Base-by-base conservation (phyloP, 2,797 vertebrate genomes). In the Columba guinea region DNA sequence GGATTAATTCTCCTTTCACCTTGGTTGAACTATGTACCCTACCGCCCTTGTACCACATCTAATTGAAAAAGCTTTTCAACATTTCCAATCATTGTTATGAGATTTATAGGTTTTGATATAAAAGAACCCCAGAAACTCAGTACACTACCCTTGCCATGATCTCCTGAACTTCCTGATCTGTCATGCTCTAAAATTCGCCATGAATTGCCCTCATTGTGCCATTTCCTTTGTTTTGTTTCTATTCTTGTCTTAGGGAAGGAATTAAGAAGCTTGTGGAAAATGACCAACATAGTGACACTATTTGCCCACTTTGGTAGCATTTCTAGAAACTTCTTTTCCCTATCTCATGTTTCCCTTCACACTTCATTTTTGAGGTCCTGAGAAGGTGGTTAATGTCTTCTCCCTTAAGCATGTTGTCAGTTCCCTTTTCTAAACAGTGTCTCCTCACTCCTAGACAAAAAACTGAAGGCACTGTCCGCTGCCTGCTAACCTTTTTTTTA, bases 141-240 rank as follows among this genome's bases (percentile, higher is more conserved):
- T 44, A 30, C n/a, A 65, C 69, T 71, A 32, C 48, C 69, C 19
- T 92, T 75, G 52, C 65, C 60, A 52, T 62, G 76, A 52, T 95
- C 74, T 92, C 76, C 73, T 86, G 64, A 59, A 86, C 92, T 94
- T 96, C 89, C 94, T 76, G 22, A 65, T 44, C 90, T 95, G 79
- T 73, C 52, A 59, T 24, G 26, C 48, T 48, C 48, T 59, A 37
- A 75, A 78, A 48, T 78, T 86, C 86, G 76, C 76, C 73, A 63
- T 84, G 76, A 95, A 69, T 65, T 91, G 58, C 82, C 89, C 63
- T 90, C 55, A 96, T 95, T 96, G 94, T 93, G 87, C 94, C 91
- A 86, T 84, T 96, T 96, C 92, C 95, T 93, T 76, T 71, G 80
- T 69, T 96, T 85, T 81, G 81, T 63, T 96, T 89, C 94, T 96